Base-by-base conservation (phyloP, 2,888 invertebrate genomes). In the Furcula furcula region DNA sequence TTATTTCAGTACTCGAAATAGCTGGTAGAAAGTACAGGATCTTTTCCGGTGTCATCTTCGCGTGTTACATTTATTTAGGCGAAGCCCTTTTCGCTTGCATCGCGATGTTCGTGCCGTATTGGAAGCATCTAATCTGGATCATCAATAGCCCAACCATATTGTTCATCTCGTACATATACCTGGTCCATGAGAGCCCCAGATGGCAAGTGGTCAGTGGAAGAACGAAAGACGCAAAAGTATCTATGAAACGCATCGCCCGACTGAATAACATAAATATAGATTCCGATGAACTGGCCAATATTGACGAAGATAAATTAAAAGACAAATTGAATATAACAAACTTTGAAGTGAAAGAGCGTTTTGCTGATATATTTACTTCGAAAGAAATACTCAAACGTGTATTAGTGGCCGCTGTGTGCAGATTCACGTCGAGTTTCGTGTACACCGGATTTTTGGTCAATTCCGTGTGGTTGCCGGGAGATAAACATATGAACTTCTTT, bases 401-500 rank as follows among this genome's bases (percentile, higher is more conserved):
- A 1, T 4, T 75, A 0, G 74, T 81, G 0, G 60, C 59, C 0
- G 53, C 58, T 1, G 39, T 65, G 1, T 70, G 69, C 27, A 60
- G 81, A 29, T 83, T 83, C 35, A 75, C 81, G 0, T 64, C 70
- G 0, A 74, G 61, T 12, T 86, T 85, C 30, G 77, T 84, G 5
- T 86, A 85, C 42, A 83, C 79, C 31, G 84, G 85, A 0, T 31
- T 86, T 36, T 70, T 82, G 64, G 59, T 82, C 12, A 81, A 83
- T 38, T 79, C 83, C 0, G 85, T 85, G 1, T 75, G 55, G 47
- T 47, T 86, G 10, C 83, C 86, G 0, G 86, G 86, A 0, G 63
- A 81, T 31, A 85, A 82, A 34, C 80, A 85, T 32, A 63, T 67
- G 1, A 85, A 84, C 47, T 86, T 85, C 34, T 37, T 83, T 9